Percentiles rank a stretch among this genome's conserved stretches.
phyloP scores from a whole-genome alignment of 2,113 vertebrate species.

The Mellivora capensis region DNA sequence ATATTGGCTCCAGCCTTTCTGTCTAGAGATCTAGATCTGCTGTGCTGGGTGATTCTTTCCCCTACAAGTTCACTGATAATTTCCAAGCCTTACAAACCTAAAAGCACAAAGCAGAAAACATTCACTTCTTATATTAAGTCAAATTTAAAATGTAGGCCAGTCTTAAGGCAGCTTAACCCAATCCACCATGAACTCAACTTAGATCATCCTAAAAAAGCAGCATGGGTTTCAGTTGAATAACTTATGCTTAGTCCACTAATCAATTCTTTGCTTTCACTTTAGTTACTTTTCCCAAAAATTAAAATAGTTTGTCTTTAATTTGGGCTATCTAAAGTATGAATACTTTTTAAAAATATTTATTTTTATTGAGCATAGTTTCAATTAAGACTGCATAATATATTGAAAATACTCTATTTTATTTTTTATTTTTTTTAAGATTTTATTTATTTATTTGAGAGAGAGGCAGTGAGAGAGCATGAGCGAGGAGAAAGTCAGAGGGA shows the following conservation, averaged over 20 bases:
- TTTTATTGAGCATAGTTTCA: not conserved
- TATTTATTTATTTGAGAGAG: too few species aligned
- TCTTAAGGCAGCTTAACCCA: slow-evolving; percentile 45
- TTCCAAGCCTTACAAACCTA: slow-evolving; percentile 18
- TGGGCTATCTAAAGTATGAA: not conserved
- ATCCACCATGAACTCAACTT: slow-evolving; percentile 52
- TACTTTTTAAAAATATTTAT: not conserved
- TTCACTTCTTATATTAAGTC: slow-evolving; percentile 52
- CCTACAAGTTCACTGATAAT: slow-evolving; percentile 43
- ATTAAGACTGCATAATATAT: not conserved
- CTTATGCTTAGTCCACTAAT: not conserved
- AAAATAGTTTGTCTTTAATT: not conserved
- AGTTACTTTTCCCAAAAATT: not conserved
- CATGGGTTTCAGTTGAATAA: not conserved
- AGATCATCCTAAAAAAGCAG: not conserved
- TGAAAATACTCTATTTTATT: not conserved
- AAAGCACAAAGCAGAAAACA: slow-evolving; percentile 34
- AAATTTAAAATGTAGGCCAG: not conserved
- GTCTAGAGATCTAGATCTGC: not conserved
- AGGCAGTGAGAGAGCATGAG: too few species aligned
- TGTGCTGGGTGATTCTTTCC: not conserved
- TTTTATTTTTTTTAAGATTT: too few species aligned
- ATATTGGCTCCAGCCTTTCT: not conserved
- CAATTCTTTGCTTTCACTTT: not conserved
- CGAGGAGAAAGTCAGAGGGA: too few species aligned